Percentiles rank a stretch among this genome's conserved stretches.
Evolutionary conservation across 2,797 vertebrate genomes (phyloP).

Genomic region (Rhabdomys pumilio): DNA sequence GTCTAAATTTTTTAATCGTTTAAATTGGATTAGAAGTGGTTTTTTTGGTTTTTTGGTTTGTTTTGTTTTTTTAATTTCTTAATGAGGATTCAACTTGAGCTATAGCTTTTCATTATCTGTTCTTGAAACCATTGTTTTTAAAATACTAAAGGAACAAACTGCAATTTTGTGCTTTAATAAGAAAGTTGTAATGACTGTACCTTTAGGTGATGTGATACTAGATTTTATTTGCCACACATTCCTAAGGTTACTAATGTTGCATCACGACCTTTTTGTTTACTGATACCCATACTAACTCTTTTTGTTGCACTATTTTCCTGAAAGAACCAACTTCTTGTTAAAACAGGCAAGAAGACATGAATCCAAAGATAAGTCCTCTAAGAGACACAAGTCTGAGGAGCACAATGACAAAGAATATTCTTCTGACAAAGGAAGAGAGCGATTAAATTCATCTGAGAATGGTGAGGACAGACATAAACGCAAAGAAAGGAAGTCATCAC

Average conservation of each 20-base stretch:
- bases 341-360: slow-evolving; percentile 99
- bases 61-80: slow-evolving; percentile 48
- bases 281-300: slow-evolving; percentile 99
- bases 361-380: slow-evolving; percentile 95
- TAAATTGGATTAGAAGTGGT: slow-evolving; percentile 54
- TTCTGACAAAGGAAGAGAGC: slow-evolving; percentile 94
- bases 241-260: slow-evolving; percentile 94
- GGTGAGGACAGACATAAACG: slow-evolving; percentile 96
- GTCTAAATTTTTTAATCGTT: background rate
- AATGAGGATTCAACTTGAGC: background rate
- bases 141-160: slow-evolving; percentile 77
- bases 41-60: background rate
- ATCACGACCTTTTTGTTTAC: slow-evolving; percentile 92
- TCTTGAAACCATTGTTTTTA: slow-evolving; percentile 51
- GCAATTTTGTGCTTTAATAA: slow-evolving; percentile 57
- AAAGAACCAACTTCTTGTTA: slow-evolving; percentile 99
- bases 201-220: slow-evolving; percentile 87
- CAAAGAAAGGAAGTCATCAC: slow-evolving; percentile 94
- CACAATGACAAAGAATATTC: slow-evolving; percentile 93
- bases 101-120: slow-evolving; percentile 60
- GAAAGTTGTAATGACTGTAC: slow-evolving; percentile 69
- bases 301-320: slow-evolving; percentile 99
- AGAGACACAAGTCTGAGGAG: slow-evolving; percentile 95
- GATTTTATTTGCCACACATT: slow-evolving; percentile 86
- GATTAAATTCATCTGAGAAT: slow-evolving; percentile 95